These are phyloP conservation scores for Isichthys henryi DNA, from an alignment of 2,113 vertebrate species.

Conservation along the genomic window DNA sequence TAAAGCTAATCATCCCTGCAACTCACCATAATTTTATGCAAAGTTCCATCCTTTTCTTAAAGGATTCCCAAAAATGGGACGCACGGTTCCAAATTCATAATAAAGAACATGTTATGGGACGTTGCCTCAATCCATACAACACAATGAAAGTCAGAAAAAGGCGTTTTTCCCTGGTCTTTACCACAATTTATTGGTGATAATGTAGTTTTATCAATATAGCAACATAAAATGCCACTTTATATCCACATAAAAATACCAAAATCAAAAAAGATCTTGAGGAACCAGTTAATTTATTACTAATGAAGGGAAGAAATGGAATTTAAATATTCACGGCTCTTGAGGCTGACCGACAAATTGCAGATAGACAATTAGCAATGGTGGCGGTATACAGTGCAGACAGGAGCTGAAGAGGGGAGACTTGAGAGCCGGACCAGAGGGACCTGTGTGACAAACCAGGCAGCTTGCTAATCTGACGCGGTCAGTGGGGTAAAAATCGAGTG, in stretches of 20 bases:
- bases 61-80: neutral
- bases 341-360: slow-evolving; percentile 18
- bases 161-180: neutral
- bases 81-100: neutral
- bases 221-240: neutral
- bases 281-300: neutral
- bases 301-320: slow-evolving; percentile 8
- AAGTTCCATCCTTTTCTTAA: neutral
- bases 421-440: neutral
- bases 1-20: neutral
- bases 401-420: neutral
- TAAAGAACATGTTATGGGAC: neutral
- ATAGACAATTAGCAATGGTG: slow-evolving; percentile 3
- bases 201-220: neutral
- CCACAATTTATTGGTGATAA: neutral
- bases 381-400: neutral
- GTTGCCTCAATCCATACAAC: neutral
- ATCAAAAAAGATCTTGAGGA: neutral
- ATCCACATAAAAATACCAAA: neutral
- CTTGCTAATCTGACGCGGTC: slow-evolving; percentile 4
- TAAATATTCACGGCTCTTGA: slow-evolving; percentile 13
- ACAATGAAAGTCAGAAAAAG: neutral
- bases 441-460: neutral
- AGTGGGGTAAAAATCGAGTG: slow-evolving; percentile 14
- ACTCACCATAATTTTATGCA: neutral